Conservation (phyloP, 2,888 invertebrate species). For the Parochlus steinenii region DNA sequence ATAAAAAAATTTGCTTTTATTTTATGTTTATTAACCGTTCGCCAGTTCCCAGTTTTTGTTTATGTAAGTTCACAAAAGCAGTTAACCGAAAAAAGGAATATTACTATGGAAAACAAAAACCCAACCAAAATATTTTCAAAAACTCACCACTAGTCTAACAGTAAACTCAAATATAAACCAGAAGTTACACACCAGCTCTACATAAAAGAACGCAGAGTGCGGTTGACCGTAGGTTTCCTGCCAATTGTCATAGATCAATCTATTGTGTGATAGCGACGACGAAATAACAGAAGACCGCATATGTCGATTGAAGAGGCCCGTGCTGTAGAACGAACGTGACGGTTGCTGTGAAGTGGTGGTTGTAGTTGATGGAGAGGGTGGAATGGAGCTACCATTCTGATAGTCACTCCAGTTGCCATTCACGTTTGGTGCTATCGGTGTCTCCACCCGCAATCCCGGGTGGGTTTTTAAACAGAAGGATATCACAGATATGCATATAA, state of each 20-base stretch:
- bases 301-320: slow-evolving; percentile 7
- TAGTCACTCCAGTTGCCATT: slow-evolving; percentile 5
- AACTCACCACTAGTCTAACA: slow-evolving; percentile 69
- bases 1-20: too few species aligned
- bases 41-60: background rate
- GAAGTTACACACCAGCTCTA: slow-evolving; percentile 84
- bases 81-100: background rate
- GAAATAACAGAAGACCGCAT: background rate
- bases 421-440: slow-evolving; percentile 19
- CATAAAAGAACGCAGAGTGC: slow-evolving; percentile 70
- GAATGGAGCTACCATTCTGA: slow-evolving; percentile 2
- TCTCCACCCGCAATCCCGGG: slow-evolving; percentile 59
- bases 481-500: slow-evolving; percentile 89
- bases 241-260: slow-evolving; percentile 27
- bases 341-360: too few species aligned
- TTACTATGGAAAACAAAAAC: slow-evolving; percentile 1
- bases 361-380: slow-evolving; percentile 15
- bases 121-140: slow-evolving; percentile 5
- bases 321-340: background rate
- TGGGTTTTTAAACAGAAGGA: slow-evolving; percentile 95
- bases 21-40: slow-evolving; percentile 1
- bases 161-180: slow-evolving; percentile 93
- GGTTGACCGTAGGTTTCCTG: slow-evolving; percentile 39
- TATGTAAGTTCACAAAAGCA: background rate
- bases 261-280: too few species aligned